Evolutionary conservation across 2,113 vertebrate species (phyloP).

Genomic region (Girardinichthys multiradiatus): DNA sequence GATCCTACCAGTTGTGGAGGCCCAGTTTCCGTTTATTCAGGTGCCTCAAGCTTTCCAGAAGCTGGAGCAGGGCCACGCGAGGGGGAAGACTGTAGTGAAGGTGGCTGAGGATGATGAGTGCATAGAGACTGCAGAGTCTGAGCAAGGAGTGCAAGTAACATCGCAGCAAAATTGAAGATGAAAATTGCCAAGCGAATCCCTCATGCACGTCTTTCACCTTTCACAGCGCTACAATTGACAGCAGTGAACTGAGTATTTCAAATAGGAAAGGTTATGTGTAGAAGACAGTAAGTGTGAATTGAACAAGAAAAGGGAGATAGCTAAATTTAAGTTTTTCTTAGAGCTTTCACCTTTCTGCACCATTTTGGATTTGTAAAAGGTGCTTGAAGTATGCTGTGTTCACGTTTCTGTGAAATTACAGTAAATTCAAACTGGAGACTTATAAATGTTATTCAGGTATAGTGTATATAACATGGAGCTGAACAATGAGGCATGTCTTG

Average conservation of each 20-base stretch:
- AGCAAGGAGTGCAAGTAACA: conserved; percentile 22
- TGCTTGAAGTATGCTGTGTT: conserved; percentile 7
- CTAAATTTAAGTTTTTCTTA: conserved; percentile 17
- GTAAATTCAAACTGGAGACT: background rate
- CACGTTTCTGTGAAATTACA: background rate
- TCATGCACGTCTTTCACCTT: conserved; percentile 6
- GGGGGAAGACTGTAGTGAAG: conserved; percentile 90
- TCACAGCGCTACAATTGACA: background rate
- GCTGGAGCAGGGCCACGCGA: conserved; percentile 88
- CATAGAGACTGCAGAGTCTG: conserved; percentile 10
- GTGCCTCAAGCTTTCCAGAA: conserved; percentile 92
- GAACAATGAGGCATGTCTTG: background rate
- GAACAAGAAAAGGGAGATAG: conserved; percentile 1
- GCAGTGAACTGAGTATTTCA: conserved; percentile 15
- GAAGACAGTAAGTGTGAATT: conserved; percentile 1
- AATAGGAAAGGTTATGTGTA: background rate
- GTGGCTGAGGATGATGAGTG: conserved; percentile 72
- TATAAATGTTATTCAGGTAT: conserved; percentile 11
- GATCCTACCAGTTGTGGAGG: conserved; percentile 91
- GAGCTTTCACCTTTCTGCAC: background rate
- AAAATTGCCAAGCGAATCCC: conserved; percentile 1
- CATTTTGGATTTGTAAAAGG: conserved; percentile 6
- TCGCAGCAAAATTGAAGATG: conserved; percentile 31
- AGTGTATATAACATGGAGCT: background rate
- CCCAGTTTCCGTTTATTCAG: conserved; percentile 87